Evolutionary conservation across 2,797 vertebrate genomes (phyloP), one percentile per base, ranked within the genome.

Genomic region (Lepilemur septentrionalis): DNA sequence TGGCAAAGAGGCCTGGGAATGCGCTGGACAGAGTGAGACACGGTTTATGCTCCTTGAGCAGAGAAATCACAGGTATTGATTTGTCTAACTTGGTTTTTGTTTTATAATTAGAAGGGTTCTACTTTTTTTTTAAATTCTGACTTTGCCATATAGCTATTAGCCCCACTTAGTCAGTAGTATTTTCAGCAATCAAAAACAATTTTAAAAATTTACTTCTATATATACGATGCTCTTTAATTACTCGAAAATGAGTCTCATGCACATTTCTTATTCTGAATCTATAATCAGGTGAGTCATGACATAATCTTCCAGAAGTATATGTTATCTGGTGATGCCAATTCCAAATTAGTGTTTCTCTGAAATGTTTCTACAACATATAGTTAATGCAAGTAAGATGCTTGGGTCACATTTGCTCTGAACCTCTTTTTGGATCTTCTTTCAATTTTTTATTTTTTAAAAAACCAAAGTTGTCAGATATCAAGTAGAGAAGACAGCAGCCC

Each of bases 251-350:
- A 95, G 35, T 81, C 87, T 78, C 25, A 81, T 25, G 17, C 13
- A 83, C 67, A 69, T 96, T 96, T 93, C 87, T 43, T 96, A 82
- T 88, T 94, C 72, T 89, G 82, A 97, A 96, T 96, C 78, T 32
- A 63, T 73, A 94, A 97, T 76, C 15, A 78, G 32, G 11, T 83
- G 85, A 95, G 82, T 86, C 43, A 87, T 84, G 86, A 75, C 17
- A 92, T 50, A 81, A 65, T 61, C 48, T 38, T 89, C 88, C 72
- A n/a, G 82, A 94, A 95, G 41, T 72, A 15, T 72, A 46, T 63
- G 79, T 55, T 72, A 94, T 90, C 86, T 75, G 15, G 32, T 73
- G 67, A 94, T 86, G 79, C 61, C 88, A 94, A 80, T 50, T 91
- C 70, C 52, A 81, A 89, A 93, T 95, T 55, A 78, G 50, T 78